These are phyloP conservation scores for Campaea margaritaria DNA, from an alignment of 2,888 invertebrate species.

Conservation along the genomic window DNA sequence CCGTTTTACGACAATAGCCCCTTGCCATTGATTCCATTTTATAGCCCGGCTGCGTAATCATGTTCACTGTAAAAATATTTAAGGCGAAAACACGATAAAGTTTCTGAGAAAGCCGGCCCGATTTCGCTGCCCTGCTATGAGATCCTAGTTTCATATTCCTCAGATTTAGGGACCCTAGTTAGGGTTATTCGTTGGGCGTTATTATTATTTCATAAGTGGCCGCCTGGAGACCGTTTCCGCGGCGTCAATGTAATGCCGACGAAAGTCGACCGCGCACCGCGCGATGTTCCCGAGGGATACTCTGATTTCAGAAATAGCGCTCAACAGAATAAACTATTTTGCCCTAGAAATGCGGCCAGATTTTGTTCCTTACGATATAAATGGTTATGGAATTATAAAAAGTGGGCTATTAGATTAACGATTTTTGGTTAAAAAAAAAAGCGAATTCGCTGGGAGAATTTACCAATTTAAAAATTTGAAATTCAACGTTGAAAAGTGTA, in stretches of 20 bases:
- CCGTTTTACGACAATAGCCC: constrained; percentile 34
- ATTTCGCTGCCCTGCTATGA: too few species aligned
- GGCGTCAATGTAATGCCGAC: constrained; percentile 13
- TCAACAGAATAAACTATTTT: neutral
- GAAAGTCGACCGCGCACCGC: constrained; percentile 3
- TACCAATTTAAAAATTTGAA: too few species aligned
- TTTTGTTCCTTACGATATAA: too few species aligned
- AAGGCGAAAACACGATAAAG: neutral
- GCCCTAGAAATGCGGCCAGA: too few species aligned
- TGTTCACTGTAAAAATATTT: neutral
- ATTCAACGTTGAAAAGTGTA: too few species aligned
- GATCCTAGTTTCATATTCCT: too few species aligned
- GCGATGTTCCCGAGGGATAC: constrained; percentile 4
- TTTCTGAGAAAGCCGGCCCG: too few species aligned
- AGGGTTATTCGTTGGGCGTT: neutral
- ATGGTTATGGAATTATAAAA: too few species aligned
- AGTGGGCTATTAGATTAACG: too few species aligned
- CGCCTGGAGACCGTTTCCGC: constrained; percentile 8
- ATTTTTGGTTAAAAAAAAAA: too few species aligned
- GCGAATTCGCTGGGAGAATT: too few species aligned
- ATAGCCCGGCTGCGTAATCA: constrained; percentile 24
- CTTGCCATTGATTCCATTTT: constrained; percentile 48
- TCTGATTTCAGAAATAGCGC: neutral
- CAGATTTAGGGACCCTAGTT: neutral
- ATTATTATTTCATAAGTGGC: constrained; percentile 9